phyloP scores from a whole-genome alignment of 2,888 invertebrate species.

The Catocala nupta region DNA sequence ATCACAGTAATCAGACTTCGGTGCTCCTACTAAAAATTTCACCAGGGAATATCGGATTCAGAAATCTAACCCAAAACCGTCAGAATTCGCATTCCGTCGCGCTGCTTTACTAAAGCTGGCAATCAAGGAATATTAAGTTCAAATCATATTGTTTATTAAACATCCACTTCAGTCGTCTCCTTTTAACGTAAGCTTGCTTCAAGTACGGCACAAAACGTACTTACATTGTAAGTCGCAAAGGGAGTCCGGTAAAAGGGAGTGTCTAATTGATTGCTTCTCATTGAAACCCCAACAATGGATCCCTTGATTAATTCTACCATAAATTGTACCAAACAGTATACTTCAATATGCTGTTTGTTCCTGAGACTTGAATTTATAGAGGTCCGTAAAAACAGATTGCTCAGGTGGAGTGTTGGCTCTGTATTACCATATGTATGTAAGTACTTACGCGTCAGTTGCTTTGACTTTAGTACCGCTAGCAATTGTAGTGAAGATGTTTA shows the following conservation, averaged over 20 bases:
- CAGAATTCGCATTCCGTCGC: too few species aligned
- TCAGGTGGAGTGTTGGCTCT: not conserved
- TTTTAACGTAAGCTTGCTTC: not conserved
- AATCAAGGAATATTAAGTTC: too few species aligned
- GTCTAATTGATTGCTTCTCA: slow-evolving; percentile 63
- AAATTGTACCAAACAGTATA: slow-evolving; percentile 39
- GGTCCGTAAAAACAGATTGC: slow-evolving; percentile 11
- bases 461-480: too few species aligned
- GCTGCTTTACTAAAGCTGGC: too few species aligned
- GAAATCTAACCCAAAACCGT: too few species aligned
- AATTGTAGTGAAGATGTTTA: too few species aligned
- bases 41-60: too few species aligned
- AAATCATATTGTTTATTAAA: too few species aligned
- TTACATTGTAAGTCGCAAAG: slow-evolving; percentile 19
- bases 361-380: slow-evolving; percentile 44
- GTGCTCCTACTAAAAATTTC: too few species aligned
- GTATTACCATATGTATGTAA: too few species aligned
- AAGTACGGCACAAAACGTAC: slow-evolving; percentile 33
- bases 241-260: slow-evolving; percentile 35
- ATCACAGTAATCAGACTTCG: too few species aligned
- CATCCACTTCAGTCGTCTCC: not conserved
- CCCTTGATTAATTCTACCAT: slow-evolving; percentile 57
- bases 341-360: slow-evolving; percentile 33
- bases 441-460: too few species aligned
- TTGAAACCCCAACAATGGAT: slow-evolving; percentile 59